phyloP scores from a whole-genome alignment of 2,797 vertebrate species.

The Sebastes cheni region DNA sequence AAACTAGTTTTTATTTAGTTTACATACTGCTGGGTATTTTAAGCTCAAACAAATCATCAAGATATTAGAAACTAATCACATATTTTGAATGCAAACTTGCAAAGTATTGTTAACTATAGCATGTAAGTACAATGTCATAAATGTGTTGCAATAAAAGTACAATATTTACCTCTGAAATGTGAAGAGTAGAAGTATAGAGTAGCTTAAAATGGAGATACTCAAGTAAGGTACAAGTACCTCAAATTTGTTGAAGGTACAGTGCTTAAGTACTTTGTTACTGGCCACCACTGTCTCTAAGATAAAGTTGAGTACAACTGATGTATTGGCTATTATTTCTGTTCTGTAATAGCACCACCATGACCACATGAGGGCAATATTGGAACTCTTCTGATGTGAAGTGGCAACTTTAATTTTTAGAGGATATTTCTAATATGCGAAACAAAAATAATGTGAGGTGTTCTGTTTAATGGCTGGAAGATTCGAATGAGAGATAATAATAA shows the following conservation, averaged over 20 bases:
- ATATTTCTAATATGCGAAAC: neutral
- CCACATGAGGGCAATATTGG: slow-evolving; percentile 31
- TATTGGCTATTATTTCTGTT: neutral
- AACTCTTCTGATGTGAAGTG: neutral
- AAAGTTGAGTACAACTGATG: neutral
- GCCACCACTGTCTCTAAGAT: neutral
- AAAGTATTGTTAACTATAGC: neutral
- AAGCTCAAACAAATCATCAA: neutral
- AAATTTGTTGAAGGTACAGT: too few species aligned
- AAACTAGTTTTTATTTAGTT: neutral
- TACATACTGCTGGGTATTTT: neutral
- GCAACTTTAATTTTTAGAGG: neutral
- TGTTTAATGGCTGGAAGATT: neutral
- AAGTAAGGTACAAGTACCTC: too few species aligned
- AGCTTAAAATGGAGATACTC: too few species aligned
- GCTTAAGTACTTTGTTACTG: neutral
- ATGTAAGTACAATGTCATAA: neutral
- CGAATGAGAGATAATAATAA: neutral
- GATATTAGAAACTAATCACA: neutral
- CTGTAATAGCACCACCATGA: neutral
- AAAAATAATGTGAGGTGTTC: neutral
- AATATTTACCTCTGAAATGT: neutral
- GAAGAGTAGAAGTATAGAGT: neutral
- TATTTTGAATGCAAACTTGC: neutral
- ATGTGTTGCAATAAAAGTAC: neutral